Evolutionary conservation across 30 jellyfish, hydroid and myxozoan species (phyloP), one percentile per base, ranked within the genome.

Genomic region (Hydra vulgaris): DNA sequence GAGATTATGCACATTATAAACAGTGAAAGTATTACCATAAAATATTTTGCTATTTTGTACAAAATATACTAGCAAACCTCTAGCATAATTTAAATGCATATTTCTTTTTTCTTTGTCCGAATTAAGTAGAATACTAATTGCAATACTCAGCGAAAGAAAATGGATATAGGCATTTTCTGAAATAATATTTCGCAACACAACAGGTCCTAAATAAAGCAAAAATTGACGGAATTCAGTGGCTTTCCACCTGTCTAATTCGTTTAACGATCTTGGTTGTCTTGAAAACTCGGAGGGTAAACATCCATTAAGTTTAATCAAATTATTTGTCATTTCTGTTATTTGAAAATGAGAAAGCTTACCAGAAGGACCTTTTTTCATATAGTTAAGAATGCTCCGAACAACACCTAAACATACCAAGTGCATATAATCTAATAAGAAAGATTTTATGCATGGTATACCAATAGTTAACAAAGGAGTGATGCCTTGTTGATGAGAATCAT

Each of bases 141-240:
- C 83, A 22, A 82, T 82, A n/a, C 79, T 27, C 40, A 83, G 67
- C 18, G 87, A 21, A 17, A 76, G 26, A 76, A 85, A 78, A 61
- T 85, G 94, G 23, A 23, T 67, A 79, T 70, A 79, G 16, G 61
- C 26, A 8, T 26, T 77, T 25, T 23, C 25, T 23, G 88, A 70
- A 18, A 85, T 27, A 53, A 79, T 77, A 23, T 71, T 40, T 76
- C 79, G 79, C 73, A 85, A 68, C 12, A 78, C 94, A 55, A 85
- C 53, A 21, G 74, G 83, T 19, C 94, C 94, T 67, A 85, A 71
- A 73, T 85, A 85, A 40, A 85, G 80, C 27, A 85, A 79, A 74
- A 77, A 85, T 72, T 85, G 89, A 52, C 89, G 80, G 24, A 71
- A 78, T 26, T 85, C 94, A 18, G 94, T 85, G 25, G 94, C 88